A percentile compares a stretch with the other conserved stretches of the same genome.
Evolutionary conservation across 2,113 vertebrate species (phyloP).

Genomic region (Mus pahari): DNA sequence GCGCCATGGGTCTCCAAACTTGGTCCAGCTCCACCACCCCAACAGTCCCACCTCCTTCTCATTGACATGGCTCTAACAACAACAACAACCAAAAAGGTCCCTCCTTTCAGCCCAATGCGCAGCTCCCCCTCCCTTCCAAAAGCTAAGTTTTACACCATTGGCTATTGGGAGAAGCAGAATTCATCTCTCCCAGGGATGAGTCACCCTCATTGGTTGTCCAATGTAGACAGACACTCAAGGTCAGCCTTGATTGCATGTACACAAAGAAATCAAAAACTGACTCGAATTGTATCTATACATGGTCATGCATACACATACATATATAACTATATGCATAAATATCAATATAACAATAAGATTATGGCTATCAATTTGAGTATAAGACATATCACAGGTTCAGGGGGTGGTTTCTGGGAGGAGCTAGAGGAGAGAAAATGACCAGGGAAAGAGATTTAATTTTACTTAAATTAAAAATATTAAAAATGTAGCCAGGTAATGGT

Average conservation of each 20-base stretch:
- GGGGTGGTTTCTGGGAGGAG: background rate
- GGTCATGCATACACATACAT: background rate
- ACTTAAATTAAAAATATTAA: background rate
- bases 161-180: background rate
- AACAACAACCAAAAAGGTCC: too few relatives aligned
- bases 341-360: background rate
- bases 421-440: background rate
- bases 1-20: too few relatives aligned
- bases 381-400: background rate
- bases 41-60: too few relatives aligned
- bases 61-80: too few relatives aligned
- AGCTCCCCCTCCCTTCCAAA: too few relatives aligned
- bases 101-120: too few relatives aligned
- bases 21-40: too few relatives aligned
- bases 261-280: background rate
- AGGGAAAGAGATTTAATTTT: background rate
- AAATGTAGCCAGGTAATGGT: background rate
- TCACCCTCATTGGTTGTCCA: background rate
- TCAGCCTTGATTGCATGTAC: background rate
- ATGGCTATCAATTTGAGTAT: background rate
- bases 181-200: background rate
- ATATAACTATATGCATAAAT: background rate
- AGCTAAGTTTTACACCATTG: too few relatives aligned
- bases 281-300: background rate
- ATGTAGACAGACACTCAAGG: background rate